A percentile compares a stretch with the other conserved stretches of the same genome.
Conservation (phyloP, 2,797 vertebrate genomes). For the Neoniphon sammara region DNA sequence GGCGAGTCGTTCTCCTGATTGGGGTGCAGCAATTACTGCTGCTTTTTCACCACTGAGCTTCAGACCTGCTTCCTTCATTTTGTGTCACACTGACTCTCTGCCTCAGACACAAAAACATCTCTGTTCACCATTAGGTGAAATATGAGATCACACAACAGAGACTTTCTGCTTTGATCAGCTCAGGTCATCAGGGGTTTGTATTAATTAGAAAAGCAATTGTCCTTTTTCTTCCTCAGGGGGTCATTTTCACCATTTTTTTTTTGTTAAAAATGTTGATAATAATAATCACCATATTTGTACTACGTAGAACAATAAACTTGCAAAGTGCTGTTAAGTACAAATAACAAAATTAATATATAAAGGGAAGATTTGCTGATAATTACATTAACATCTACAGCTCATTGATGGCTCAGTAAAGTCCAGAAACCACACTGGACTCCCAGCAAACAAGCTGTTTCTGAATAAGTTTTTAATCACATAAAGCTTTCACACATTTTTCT, state of each 20-base stretch:
- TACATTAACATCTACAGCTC: no score
- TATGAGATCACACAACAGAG: neutral
- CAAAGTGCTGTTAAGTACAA: neutral
- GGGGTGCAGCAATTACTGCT: slow-evolving; percentile 36
- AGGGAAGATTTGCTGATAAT: no score
- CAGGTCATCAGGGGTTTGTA: neutral
- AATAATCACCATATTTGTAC: no score
- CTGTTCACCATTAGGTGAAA: slow-evolving; percentile 9
- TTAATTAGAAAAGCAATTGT: neutral
- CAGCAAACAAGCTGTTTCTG: neutral
- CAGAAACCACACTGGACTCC: neutral
- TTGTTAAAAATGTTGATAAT: no score
- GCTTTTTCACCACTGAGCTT: slow-evolving; percentile 40
- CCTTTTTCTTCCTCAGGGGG: neutral
- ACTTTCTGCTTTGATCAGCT: neutral
- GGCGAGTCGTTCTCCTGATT: slow-evolving; percentile 41
- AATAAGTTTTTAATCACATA: no score
- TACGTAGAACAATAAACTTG: no score
- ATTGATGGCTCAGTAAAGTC: no score
- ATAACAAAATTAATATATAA: neutral
- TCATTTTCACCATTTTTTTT: neutral
- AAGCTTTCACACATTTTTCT: no score
- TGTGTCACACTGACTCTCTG: neutral
- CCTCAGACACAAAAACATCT: slow-evolving; percentile 23
- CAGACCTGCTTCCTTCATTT: slow-evolving; percentile 44